A percentile compares a stretch with the other conserved stretches of the same genome.
phyloP scores from a whole-genome alignment of 2,888 invertebrate species.

The Eupithecia pulchellata region DNA sequence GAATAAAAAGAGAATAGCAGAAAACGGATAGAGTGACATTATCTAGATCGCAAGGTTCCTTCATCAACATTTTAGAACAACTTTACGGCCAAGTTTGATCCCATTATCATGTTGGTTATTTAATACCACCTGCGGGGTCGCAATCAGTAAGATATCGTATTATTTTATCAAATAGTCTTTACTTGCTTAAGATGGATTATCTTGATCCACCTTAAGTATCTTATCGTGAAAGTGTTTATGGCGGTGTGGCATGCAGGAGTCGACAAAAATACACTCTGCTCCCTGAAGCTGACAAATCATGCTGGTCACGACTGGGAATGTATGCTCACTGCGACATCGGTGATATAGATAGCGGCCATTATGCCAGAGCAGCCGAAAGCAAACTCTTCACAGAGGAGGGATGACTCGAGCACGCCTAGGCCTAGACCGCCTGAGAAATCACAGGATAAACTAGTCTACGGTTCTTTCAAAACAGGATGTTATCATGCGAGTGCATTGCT shows the following conservation, averaged over 20 bases:
- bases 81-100: neutral
- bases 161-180: neutral
- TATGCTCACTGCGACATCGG: conserved; percentile 86
- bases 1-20: too few relatives aligned
- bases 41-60: neutral
- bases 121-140: neutral
- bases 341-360: conserved; percentile 94
- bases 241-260: neutral
- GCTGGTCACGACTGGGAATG: neutral
- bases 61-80: neutral
- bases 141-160: neutral
- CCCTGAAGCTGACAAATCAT: neutral
- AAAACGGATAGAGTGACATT: neutral
- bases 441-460: conserved; percentile 16
- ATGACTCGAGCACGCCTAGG: conserved; percentile 88
- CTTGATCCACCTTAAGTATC: too few relatives aligned
- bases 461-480: neutral
- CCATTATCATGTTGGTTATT: neutral
- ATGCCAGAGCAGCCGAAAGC: conserved; percentile 97
- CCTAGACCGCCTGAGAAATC: conserved; percentile 89
- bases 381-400: conserved; percentile 93
- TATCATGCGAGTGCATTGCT: neutral
- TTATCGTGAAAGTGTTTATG: neutral
- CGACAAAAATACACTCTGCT: neutral
- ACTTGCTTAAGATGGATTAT: too few relatives aligned